Evolutionary conservation across 2,888 invertebrate species (phyloP).

Genomic region (Xestia xanthographa): DNA sequence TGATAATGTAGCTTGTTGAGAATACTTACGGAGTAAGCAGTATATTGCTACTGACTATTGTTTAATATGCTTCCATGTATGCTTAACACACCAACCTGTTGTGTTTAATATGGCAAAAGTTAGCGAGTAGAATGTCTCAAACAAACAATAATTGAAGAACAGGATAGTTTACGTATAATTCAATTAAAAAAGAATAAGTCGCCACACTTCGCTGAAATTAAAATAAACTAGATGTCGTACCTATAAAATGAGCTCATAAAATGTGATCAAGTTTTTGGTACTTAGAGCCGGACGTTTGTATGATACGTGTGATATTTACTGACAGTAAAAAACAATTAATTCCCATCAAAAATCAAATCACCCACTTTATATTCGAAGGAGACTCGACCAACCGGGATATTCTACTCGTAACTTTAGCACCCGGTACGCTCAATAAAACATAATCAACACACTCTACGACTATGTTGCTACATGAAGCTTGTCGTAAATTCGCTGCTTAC

Average conservation of each 20-base stretch:
- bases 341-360: neutral
- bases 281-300: neutral
- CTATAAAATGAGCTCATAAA: neutral
- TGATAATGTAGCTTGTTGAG: constrained; percentile 84
- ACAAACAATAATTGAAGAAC: neutral
- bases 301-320: neutral
- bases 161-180: neutral
- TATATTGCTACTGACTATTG: constrained; percentile 56
- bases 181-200: neutral
- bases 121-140: constrained; percentile 40
- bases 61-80: constrained; percentile 28
- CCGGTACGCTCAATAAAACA: constrained; percentile 2
- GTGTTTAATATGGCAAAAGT: constrained; percentile 21
- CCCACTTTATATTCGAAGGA: neutral
- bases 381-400: constrained; percentile 16
- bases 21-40: constrained; percentile 85
- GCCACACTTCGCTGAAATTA: too few species aligned
- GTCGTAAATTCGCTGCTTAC: constrained; percentile 82
- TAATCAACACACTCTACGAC: neutral
- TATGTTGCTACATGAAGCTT: constrained; percentile 52
- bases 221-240: too few species aligned
- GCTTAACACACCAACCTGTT: constrained; percentile 27
- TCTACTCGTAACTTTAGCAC: constrained; percentile 31
- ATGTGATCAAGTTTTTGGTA: neutral
- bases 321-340: neutral